phyloP scores from a whole-genome alignment of 2,113 vertebrate species.

The Chaetorhynchus papuensis region DNA sequence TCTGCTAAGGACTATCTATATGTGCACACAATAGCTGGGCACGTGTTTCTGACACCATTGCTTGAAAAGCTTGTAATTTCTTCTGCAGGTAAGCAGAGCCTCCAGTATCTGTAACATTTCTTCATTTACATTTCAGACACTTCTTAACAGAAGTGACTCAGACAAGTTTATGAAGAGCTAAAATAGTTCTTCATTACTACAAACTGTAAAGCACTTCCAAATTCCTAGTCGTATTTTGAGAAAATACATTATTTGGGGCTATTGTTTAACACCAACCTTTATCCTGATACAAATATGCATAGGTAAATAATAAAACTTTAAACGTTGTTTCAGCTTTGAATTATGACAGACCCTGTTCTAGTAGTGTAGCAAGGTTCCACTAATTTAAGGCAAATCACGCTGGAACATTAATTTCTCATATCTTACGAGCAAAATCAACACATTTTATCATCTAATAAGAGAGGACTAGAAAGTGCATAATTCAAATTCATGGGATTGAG shows the following conservation, averaged over 20 bases:
- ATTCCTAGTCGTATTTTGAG: neutral
- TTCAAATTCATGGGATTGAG: constrained; percentile 31
- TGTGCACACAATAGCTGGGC: neutral
- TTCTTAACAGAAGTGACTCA: neutral
- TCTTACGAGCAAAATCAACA: neutral
- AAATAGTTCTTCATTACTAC: neutral
- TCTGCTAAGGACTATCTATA: neutral
- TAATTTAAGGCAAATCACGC: neutral
- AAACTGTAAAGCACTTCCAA: neutral
- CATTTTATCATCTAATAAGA: neutral
- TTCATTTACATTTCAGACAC: constrained; percentile 20
- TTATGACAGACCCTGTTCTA: neutral
- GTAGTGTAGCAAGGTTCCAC: neutral
- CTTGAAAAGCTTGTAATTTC: neutral
- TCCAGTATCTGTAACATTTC: constrained; percentile 12
- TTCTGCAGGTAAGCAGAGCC: constrained; percentile 36
- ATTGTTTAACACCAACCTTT: neutral
- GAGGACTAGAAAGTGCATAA: constrained; percentile 44
- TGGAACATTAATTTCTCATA: constrained; percentile 22
- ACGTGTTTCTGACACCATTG: neutral
- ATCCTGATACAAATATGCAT: neutral
- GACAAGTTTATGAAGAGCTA: neutral
- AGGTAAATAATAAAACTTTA: constrained; percentile 11
- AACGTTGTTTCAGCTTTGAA: neutral
- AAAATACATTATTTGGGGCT: neutral